Base-by-base conservation (phyloP, 2,797 vertebrate genomes). In the Gymnoscopelus microlampas region DNA sequence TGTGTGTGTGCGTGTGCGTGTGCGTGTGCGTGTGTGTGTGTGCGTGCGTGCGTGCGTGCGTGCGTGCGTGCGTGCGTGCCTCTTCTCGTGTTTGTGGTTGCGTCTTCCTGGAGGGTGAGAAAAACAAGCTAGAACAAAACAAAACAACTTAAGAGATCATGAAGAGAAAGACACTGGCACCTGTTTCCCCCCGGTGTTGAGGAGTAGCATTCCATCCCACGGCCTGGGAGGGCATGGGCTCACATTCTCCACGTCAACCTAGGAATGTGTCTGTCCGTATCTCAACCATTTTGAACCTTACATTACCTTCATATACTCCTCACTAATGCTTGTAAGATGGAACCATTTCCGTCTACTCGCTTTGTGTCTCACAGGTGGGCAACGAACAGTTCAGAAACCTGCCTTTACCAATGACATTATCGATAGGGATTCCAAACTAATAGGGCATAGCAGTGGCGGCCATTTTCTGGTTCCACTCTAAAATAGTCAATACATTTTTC, bases 261-360 rank as follows among this genome's bases (percentile, higher is more conserved):
- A 89, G 88, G 88, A 93, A 94, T 93, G 94, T 94, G 94, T 93
- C 79, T 92, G 89, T 89, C 89, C 90, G 91, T 4, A 4, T 29
- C 26, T 4, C 26, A 4, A 29, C 26, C 26, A 29, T 4, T 29
- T 29, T 29, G 26, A 29, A 29, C 26, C 26, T 29, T 29, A n/a
- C n/a, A n/a, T n/a, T n/a, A n/a, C 2, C 26, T 29, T 3, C 26
- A 29, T 29, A 19, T 19, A 19, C 1, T 19, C 19, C 19, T 19
- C 19, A 19, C 19, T 19, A 19, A 19, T 19, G 19, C 19, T 19
- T 19, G 19, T 19, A 19, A 19, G 19, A 19, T 19, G 19, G 19
- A 19, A 19, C 19, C 19, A 19, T 19, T 19, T 19, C 19, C 19
- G 19, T 19, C 19, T 19, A 19, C 19, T 19, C 19, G 19, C 19